Evolutionary conservation across 2,888 invertebrate genomes (phyloP).

Genomic region (Lymantria dispar): DNA sequence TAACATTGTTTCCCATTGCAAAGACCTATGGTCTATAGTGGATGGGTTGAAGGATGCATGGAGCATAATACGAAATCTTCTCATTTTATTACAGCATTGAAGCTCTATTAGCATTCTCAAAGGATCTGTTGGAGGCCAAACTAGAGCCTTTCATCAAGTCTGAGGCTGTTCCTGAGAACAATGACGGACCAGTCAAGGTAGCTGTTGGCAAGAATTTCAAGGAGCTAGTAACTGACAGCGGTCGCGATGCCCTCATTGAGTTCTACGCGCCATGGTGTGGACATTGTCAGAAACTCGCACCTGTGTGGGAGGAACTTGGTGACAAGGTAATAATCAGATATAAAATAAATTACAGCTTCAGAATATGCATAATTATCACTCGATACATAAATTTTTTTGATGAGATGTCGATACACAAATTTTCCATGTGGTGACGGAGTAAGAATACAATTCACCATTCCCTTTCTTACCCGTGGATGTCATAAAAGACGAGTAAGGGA

Average conservation of each 20-base stretch:
- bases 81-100: conserved; percentile 84
- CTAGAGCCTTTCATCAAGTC: conserved; percentile 97
- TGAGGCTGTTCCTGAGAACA: conserved; percentile 93
- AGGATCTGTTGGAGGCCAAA: conserved; percentile 90
- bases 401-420: no score
- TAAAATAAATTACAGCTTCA: not conserved
- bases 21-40: no score
- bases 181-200: conserved; percentile 91
- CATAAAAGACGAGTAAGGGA: no score
- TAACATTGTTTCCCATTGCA: no score
- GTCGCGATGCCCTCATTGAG: conserved; percentile 96
- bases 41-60: no score
- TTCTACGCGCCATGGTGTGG: conserved; percentile 99
- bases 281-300: conserved; percentile 98
- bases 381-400: no score
- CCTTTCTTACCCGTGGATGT: no score
- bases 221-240: conserved; percentile 94
- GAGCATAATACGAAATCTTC: not conserved
- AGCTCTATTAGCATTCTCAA: conserved; percentile 91
- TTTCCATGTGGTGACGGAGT: no score
- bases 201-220: conserved; percentile 99
- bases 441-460: no score
- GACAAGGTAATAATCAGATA: conserved; percentile 84
- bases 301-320: conserved; percentile 96
- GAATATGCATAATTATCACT: no score